phyloP scores from a whole-genome alignment of 2,888 invertebrate species.

The Eupsilia transversa region DNA sequence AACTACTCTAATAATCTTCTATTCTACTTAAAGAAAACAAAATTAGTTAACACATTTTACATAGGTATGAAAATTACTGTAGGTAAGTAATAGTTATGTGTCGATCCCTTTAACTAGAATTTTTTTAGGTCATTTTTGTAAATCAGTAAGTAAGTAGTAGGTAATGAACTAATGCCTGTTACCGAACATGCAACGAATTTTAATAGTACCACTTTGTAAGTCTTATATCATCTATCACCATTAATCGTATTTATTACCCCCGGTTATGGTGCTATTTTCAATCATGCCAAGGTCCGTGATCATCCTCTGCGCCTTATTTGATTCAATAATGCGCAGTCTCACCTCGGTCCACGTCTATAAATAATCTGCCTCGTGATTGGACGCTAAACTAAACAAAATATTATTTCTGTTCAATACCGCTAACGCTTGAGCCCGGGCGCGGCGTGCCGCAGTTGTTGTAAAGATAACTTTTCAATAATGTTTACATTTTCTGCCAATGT shows the following conservation, averaged over 20 bases:
- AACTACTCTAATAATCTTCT: not conserved
- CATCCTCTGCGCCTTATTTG: constrained; percentile 58
- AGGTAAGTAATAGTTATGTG: not conserved
- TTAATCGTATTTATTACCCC: constrained; percentile 52
- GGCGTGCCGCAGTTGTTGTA: constrained; percentile 25
- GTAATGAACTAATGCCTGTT: not conserved
- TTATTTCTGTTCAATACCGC: constrained; percentile 64
- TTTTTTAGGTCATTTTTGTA: not conserved
- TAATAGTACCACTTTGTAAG: constrained; percentile 13
- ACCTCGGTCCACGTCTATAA: constrained; percentile 63
- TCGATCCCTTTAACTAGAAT: no score
- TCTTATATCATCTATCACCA: constrained; percentile 17
- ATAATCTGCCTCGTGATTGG: constrained; percentile 69
- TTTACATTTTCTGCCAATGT: constrained; percentile 38
- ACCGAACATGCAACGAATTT: constrained; percentile 19
- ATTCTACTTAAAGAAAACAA: not conserved
- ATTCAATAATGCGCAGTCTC: constrained; percentile 47
- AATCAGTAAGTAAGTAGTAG: not conserved
- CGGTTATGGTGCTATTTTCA: constrained; percentile 38
- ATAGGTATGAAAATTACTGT: constrained; percentile 9
- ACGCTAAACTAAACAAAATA: constrained; percentile 60
- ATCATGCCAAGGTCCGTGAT: constrained; percentile 54
- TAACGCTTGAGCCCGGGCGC: constrained; percentile 31
- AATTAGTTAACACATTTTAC: not conserved
- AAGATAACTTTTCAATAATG: constrained; percentile 37